phyloP scores from a whole-genome alignment of 1,140 invertebrate genomes.

The Drosophila truncata region DNA sequence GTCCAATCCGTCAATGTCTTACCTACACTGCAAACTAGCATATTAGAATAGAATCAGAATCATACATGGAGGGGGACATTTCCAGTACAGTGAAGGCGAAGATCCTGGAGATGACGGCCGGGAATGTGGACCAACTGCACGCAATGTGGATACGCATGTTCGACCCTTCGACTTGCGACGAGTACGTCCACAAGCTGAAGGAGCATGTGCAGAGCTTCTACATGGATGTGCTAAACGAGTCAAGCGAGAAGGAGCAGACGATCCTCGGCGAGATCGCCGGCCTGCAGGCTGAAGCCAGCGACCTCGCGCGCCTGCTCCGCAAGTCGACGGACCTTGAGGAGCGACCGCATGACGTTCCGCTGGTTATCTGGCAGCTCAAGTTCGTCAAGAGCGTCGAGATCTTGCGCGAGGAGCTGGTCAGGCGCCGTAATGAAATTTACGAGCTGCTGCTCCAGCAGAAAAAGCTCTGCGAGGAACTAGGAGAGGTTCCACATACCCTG shows the following conservation, averaged over 20 bases:
- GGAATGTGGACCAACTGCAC: conserved; percentile 44
- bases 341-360: conserved; percentile 43
- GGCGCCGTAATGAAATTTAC: conserved; percentile 56
- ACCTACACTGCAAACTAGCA: neutral
- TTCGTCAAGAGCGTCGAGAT: conserved; percentile 59
- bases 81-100: conserved; percentile 1
- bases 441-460: conserved; percentile 69
- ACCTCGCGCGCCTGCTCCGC: conserved; percentile 53
- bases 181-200: conserved; percentile 40
- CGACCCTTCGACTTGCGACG: conserved; percentile 32
- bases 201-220: conserved; percentile 60
- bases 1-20: neutral
- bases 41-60: too few species aligned
- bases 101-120: conserved; percentile 44
- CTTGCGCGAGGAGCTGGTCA: conserved; percentile 51
- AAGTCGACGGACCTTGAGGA: conserved; percentile 31
- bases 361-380: conserved; percentile 50
- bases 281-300: conserved; percentile 43
- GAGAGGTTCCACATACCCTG: conserved; percentile 52
- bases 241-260: conserved; percentile 45
- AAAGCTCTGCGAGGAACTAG: conserved; percentile 65
- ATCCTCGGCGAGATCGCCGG: conserved; percentile 40
- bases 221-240: conserved; percentile 60
- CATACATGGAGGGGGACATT: neutral
- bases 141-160: conserved; percentile 56